A percentile compares a stretch with the other conserved stretches of the same genome.
phyloP scores from a whole-genome alignment of 2,113 vertebrate species.

The Takifugu bimaculatus region DNA sequence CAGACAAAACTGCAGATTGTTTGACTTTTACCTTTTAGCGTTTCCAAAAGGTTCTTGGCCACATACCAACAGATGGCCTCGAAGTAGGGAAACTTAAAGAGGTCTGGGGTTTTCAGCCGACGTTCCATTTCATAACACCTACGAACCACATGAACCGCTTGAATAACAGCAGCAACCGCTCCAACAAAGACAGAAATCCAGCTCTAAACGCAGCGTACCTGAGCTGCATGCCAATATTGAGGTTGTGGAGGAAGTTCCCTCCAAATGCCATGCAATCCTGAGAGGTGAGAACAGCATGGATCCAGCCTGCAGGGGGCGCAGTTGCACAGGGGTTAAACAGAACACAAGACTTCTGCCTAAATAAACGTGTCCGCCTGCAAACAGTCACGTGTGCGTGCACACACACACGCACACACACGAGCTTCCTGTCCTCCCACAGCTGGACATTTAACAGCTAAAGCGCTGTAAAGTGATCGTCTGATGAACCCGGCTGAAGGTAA shows the following conservation, averaged over 20 bases:
- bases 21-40: conserved; percentile 83
- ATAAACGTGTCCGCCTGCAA: neutral
- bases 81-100: conserved; percentile 99
- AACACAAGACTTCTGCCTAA: neutral
- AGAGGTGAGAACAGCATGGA: conserved; percentile 97
- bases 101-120: conserved; percentile 96
- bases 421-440: neutral
- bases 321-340: conserved; percentile 11
- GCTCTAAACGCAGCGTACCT: conserved; percentile 71
- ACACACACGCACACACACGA: neutral
- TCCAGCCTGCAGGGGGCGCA: conserved; percentile 85
- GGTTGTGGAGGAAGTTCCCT: conserved; percentile 99
- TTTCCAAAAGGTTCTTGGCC: conserved; percentile 96
- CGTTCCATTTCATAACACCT: conserved; percentile 99
- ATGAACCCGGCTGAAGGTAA: neutral
- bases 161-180: neutral
- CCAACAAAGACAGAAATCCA: neutral
- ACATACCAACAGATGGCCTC: conserved; percentile 99
- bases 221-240: conserved; percentile 99
- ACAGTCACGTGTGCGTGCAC: too few relatives aligned
- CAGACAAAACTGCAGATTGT: neutral
- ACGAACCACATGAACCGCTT: conserved; percentile 13
- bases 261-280: conserved; percentile 99
- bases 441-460: neutral
- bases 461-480: too few relatives aligned